A percentile compares a stretch with the other conserved stretches of the same genome.
Evolutionary conservation across 2,113 vertebrate genomes (phyloP).

Genomic region (Scophthalmus maximus): DNA sequence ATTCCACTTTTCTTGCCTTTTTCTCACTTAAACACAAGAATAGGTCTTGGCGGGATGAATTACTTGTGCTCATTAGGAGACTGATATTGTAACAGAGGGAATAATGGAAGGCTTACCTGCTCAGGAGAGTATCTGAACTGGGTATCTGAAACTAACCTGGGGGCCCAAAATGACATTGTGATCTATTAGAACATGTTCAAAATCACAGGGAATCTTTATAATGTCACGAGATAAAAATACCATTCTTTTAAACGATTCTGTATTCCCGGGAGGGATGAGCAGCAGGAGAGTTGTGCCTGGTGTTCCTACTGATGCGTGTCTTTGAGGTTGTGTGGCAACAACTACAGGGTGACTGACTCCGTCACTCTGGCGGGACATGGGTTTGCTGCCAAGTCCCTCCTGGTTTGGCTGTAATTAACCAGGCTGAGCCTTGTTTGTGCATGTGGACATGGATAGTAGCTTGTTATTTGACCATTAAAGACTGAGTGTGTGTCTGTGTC

Average conservation of each 20-base stretch:
- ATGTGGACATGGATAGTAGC: conserved; percentile 67
- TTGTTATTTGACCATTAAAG: conserved; percentile 69
- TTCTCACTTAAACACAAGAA: conserved; percentile 25
- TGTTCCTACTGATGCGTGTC: conserved; percentile 38
- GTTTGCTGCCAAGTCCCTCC: conserved; percentile 67
- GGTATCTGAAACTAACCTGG: no score
- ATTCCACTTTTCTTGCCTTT: conserved; percentile 20
- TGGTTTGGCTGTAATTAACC: conserved; percentile 73
- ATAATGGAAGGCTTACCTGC: conserved; percentile 1
- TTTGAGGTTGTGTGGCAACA: conserved; percentile 70
- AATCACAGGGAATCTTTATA: conserved; percentile 5
- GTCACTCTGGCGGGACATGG: conserved; percentile 58
- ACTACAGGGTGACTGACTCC: conserved; percentile 68
- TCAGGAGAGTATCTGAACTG: neutral
- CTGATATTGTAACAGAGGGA: conserved; percentile 1
- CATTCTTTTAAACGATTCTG: neutral
- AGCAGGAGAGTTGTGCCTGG: conserved; percentile 17
- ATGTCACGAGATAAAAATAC: conserved; percentile 6
- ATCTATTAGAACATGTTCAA: neutral
- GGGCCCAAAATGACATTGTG: no score
- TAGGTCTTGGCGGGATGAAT: neutral
- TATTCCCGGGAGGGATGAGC: conserved; percentile 3
- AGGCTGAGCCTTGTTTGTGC: conserved; percentile 67
- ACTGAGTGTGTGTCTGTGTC: conserved; percentile 40
- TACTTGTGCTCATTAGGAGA: conserved; percentile 17